Evolutionary conservation across 2,797 vertebrate species (phyloP), one percentile per base, ranked within the genome.

Genomic region (Leptatherina wallacei): DNA sequence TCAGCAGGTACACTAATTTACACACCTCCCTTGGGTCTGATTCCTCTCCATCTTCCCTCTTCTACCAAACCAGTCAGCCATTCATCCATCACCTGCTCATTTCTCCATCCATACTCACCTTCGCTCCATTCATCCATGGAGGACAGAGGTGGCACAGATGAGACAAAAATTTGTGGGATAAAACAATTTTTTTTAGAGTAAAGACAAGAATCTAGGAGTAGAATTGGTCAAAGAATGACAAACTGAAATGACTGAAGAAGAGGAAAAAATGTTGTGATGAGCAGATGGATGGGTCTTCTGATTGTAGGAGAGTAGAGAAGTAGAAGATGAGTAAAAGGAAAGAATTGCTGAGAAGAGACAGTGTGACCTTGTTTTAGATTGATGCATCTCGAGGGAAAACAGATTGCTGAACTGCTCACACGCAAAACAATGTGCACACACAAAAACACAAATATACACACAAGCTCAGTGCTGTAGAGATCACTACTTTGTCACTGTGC

Each of bases 321-420:
- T 57, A 51, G 47, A 30, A 59, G 51, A 58, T 36, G 67, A 72
- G 74, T 70, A 70, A 74, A 77, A 81, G 51, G 70, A 78, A 57
- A 80, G 65, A 71, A 68, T 55, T 65, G 78, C 20, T 14, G 67
- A 65, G 72, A 75, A 85, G 69, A 65, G 69, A 79, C 77, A 73
- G 55, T 65, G 73, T 85, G 83, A 90, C 88, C 92, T 91, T 93
- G 92, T 77, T 77, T 86, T 80, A 88, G 89, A 92, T 90, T 92
- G 90, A 92, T 92, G 90, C 6, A 74, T 88, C 90, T 86, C 91
- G 61, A 69, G 88, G 88, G 89, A 84, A 81, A 89, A 89, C 40
- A 57, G 62, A 90, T 89, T 81, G 89, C 70, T 54, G 59, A 81
- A 69, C 71, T 9, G 24, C 75, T 76, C n/a, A 14, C 65, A 63